Percentiles rank a stretch among this genome's conserved stretches.
Conservation (phyloP, 1,140 invertebrate genomes). For the Oreohelix idahoensis region DNA sequence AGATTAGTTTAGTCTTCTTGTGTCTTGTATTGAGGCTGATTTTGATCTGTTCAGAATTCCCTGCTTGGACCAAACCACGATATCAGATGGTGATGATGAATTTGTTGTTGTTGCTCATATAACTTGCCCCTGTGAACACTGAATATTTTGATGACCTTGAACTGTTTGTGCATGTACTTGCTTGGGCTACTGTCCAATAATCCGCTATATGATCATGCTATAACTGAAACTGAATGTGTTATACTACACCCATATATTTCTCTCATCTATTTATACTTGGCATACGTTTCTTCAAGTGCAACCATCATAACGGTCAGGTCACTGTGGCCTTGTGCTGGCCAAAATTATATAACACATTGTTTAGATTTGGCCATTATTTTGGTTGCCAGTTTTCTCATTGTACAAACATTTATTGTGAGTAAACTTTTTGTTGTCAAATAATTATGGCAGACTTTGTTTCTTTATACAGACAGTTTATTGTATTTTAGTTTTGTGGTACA, state of each 20-base stretch:
- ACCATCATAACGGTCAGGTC: background rate
- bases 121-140: conserved; percentile 7
- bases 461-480: background rate
- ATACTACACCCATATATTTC: background rate
- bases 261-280: conserved; percentile 12
- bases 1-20: too few relatives aligned
- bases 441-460: background rate
- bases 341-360: background rate
- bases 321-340: background rate
- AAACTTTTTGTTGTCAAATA: conserved; percentile 35
- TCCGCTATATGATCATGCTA: background rate
- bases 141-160: background rate
- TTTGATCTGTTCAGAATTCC: background rate
- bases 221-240: too few relatives aligned
- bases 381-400: conserved; percentile 29
- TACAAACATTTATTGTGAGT: conserved; percentile 41
- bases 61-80: background rate
- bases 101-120: conserved; percentile 16
- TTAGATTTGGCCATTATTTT: background rate
- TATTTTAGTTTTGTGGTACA: too few relatives aligned
- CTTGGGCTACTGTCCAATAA: conserved; percentile 4
- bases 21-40: background rate
- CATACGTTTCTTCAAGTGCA: background rate
- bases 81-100: background rate
- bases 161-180: background rate